phyloP scores from a whole-genome alignment of 2,797 vertebrate genomes.

The Chelonia mydas region DNA sequence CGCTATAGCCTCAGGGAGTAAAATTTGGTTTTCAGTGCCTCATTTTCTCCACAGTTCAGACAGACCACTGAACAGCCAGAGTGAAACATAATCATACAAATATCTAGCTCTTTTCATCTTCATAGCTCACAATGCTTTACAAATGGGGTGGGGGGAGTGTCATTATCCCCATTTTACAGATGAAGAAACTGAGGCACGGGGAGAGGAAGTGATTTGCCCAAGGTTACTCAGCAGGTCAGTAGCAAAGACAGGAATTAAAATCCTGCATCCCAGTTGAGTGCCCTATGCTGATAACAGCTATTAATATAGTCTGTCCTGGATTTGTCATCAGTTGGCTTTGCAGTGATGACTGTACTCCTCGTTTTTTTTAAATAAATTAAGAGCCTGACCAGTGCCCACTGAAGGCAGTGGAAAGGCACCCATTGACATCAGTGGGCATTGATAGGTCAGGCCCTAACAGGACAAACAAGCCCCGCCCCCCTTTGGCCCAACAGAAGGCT shows the following conservation, averaged over 20 bases:
- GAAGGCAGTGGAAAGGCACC: neutral
- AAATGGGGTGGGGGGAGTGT: neutral
- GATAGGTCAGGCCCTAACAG: neutral
- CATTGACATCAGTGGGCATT: neutral
- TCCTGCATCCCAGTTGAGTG: neutral
- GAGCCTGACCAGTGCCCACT: neutral
- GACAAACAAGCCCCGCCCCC: rapidly evolving
- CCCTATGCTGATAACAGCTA: neutral
- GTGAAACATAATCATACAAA: neutral
- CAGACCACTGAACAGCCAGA: neutral
- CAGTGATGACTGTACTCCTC: neutral
- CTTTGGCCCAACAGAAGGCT: neutral
- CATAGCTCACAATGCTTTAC: neutral
- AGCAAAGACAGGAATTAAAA: neutral
- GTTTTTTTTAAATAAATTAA: neutral
- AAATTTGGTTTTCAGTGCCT: neutral
- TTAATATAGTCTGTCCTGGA: neutral
- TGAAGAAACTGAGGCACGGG: neutral
- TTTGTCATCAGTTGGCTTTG: neutral
- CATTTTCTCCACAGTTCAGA: rapidly evolving
- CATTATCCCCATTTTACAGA: neutral
- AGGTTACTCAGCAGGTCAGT: neutral
- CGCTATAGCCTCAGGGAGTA: neutral
- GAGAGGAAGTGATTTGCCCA: neutral
- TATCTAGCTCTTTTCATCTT: neutral